Evolutionary conservation across 2,888 invertebrate species (phyloP).

Genomic region (Drosophila anceps): DNA sequence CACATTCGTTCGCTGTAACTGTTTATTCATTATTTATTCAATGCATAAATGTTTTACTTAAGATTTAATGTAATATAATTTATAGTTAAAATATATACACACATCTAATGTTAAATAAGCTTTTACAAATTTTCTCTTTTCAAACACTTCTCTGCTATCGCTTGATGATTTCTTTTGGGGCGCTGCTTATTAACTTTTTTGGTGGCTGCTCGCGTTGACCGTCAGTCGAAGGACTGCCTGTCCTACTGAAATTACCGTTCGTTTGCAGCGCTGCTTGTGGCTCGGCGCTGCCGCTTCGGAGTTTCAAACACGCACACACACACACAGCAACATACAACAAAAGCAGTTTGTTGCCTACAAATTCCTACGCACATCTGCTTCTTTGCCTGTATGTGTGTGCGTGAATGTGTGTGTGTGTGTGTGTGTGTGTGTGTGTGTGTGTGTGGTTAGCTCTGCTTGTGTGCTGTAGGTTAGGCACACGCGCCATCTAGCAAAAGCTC

Average conservation of each 20-base stretch:
- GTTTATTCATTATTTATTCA: neutral
- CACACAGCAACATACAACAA: constrained; percentile 10
- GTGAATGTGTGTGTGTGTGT: constrained; percentile 17
- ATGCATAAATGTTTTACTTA: constrained; percentile 33
- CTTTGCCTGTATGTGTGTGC: constrained; percentile 13
- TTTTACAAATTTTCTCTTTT: constrained; percentile 28
- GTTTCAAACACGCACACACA: constrained; percentile 41
- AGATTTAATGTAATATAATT: constrained; percentile 29
- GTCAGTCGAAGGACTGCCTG: constrained; percentile 85
- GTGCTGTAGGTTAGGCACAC: constrained; percentile 77
- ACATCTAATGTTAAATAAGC: neutral
- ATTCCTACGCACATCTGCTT: constrained; percentile 72
- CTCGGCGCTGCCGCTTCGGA: constrained; percentile 60
- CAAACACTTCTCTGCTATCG: constrained; percentile 18
- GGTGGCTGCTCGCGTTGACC: constrained; percentile 80
- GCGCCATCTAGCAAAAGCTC: constrained; percentile 59
- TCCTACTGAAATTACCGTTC: constrained; percentile 82
- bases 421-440: constrained; percentile 29
- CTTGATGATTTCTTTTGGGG: constrained; percentile 29
- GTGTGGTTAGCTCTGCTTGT: constrained; percentile 36
- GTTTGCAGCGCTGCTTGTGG: constrained; percentile 54
- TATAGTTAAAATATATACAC: constrained; percentile 1
- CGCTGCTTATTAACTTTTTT: constrained; percentile 44
- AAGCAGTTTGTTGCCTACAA: constrained; percentile 61
- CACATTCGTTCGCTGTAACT: constrained; percentile 48